A percentile compares a stretch with the other conserved stretches of the same genome.
Evolutionary conservation across 1,140 invertebrate genomes (phyloP).

Genomic region (Orchestia grillus): DNA sequence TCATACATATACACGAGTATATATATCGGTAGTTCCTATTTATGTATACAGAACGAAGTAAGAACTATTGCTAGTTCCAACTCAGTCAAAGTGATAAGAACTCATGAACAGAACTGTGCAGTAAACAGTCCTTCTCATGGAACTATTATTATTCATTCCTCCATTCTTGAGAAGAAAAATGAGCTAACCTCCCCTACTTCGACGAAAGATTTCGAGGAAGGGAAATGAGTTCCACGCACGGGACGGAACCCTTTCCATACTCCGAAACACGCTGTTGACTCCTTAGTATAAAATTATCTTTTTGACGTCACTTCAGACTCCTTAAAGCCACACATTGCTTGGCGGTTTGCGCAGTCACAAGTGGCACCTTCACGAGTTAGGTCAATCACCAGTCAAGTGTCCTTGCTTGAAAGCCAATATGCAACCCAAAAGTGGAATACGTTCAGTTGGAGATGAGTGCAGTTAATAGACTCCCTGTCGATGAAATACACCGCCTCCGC

Average conservation of each 20-base stretch:
- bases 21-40: no score
- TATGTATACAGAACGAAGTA: neutral
- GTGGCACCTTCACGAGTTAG: neutral
- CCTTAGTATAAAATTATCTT: no score
- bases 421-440: neutral
- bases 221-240: neutral
- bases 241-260: neutral
- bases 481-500: no score
- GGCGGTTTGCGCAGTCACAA: no score
- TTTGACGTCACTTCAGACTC: neutral
- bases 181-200: neutral
- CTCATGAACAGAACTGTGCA: neutral
- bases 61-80: neutral
- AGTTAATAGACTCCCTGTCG: neutral
- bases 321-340: neutral
- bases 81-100: neutral
- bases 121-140: no score
- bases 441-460: neutral
- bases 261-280: no score
- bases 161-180: neutral
- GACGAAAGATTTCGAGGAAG: neutral
- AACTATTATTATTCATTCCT: no score
- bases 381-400: neutral
- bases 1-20: no score
- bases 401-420: neutral